Evolutionary conservation across 2,888 invertebrate species (phyloP).

Genomic region (Microctonus aethiopoides): DNA sequence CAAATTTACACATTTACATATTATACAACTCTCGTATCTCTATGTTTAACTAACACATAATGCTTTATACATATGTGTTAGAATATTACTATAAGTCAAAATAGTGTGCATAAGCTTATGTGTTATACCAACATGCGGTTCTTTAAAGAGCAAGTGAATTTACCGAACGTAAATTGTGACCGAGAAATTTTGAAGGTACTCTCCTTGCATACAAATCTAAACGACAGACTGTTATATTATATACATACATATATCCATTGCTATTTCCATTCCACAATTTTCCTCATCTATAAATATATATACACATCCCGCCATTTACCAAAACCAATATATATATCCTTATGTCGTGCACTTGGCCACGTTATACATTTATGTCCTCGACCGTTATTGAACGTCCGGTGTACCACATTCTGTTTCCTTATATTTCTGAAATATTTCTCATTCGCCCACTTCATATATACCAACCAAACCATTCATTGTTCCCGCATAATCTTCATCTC

Average conservation of each 20-base stretch:
- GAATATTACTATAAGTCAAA: not conserved
- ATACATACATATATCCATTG: too few relatives aligned
- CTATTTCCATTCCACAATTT: not conserved
- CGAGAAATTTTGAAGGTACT: not conserved
- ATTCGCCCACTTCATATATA: not conserved
- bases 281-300: not conserved
- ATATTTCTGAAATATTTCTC: not conserved
- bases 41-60: not conserved
- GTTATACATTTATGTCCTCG: conserved; percentile 6
- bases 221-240: not conserved
- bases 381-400: conserved; percentile 7
- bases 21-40: not conserved
- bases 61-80: too few relatives aligned
- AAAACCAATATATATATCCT: not conserved
- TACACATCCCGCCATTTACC: not conserved
- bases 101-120: not conserved
- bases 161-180: not conserved
- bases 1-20: not conserved
- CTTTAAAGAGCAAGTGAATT: not conserved
- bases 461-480: not conserved
- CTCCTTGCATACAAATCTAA: not conserved
- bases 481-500: not conserved
- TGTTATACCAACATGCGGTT: not conserved
- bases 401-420: conserved; percentile 14
- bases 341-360: not conserved